These are phyloP conservation scores for Trichoplusia ni DNA, from an alignment of 1,140 invertebrate genomes.

Conservation along the genomic window DNA sequence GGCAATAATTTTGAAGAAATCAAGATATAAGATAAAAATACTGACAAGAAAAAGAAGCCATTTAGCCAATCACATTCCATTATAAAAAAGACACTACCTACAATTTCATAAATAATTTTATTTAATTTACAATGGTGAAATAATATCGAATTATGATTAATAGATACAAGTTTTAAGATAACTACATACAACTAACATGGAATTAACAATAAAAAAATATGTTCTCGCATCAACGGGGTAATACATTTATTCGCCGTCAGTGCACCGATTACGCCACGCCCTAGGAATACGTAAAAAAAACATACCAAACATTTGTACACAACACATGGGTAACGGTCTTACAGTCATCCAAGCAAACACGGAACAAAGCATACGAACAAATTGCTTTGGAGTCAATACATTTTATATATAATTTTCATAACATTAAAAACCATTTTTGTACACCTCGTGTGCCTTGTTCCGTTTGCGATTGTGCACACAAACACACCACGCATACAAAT, in stretches of 20 bases:
- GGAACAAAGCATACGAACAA: slow-evolving; percentile 17
- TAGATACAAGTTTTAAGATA: slow-evolving; percentile 51
- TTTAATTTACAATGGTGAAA: slow-evolving; percentile 59
- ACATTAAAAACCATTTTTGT: background rate
- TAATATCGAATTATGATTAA: slow-evolving; percentile 48
- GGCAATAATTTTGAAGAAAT: too few relatives aligned
- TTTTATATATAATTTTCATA: background rate
- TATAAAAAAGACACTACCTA: slow-evolving; percentile 52
- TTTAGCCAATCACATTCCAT: slow-evolving; percentile 42
- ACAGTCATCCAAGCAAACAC: background rate
- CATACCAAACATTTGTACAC: slow-evolving; percentile 20
- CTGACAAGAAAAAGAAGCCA: too few relatives aligned
- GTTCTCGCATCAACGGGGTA: slow-evolving; percentile 43
- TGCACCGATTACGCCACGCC: slow-evolving; percentile 23
- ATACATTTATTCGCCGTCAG: background rate
- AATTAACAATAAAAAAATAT: slow-evolving; percentile 51
- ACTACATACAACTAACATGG: slow-evolving; percentile 52
- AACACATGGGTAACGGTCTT: background rate
- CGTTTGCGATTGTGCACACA: background rate
- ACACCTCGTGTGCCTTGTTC: slow-evolving; percentile 1
- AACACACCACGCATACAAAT: slow-evolving; percentile 4
- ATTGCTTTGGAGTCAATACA: slow-evolving; percentile 9
- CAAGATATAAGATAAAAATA: too few relatives aligned
- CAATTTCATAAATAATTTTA: slow-evolving; percentile 56
- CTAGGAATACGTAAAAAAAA: slow-evolving; percentile 27